Conservation (phyloP, 1,140 invertebrate species). For the Eurosta solidaginis region DNA sequence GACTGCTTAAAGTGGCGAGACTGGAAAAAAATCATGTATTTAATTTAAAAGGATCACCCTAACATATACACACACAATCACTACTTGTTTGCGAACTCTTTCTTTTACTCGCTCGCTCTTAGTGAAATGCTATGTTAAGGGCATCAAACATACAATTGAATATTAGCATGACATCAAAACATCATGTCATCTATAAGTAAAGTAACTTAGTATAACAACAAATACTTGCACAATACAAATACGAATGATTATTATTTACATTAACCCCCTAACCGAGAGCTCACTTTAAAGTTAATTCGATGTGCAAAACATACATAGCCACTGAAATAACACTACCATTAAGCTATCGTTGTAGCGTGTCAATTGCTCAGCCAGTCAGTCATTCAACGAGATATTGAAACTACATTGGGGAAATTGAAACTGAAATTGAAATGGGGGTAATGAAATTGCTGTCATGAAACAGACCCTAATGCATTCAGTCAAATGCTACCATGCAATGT, state of each 20-base stretch:
- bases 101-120: too few relatives aligned
- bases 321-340: too few relatives aligned
- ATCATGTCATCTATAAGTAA: neutral
- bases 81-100: too few relatives aligned
- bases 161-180: neutral
- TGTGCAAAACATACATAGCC: neutral
- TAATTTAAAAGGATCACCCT: too few relatives aligned
- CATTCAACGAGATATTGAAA: neutral
- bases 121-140: neutral
- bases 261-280: neutral
- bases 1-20: too few relatives aligned
- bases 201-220: neutral
- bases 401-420: slow-evolving; percentile 23
- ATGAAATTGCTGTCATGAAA: slow-evolving; percentile 28
- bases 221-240: neutral
- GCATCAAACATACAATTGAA: neutral
- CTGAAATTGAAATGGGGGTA: slow-evolving; percentile 25
- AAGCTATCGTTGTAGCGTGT: neutral
- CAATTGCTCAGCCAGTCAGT: neutral
- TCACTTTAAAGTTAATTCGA: too few relatives aligned
- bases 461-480: neutral
- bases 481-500: neutral
- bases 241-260: slow-evolving; percentile 15
- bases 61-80: too few relatives aligned
- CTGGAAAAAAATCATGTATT: too few relatives aligned